Evolutionary conservation across 2,113 vertebrate species (phyloP), one percentile per base, ranked within the genome.

Genomic region (Taxidea taxus): DNA sequence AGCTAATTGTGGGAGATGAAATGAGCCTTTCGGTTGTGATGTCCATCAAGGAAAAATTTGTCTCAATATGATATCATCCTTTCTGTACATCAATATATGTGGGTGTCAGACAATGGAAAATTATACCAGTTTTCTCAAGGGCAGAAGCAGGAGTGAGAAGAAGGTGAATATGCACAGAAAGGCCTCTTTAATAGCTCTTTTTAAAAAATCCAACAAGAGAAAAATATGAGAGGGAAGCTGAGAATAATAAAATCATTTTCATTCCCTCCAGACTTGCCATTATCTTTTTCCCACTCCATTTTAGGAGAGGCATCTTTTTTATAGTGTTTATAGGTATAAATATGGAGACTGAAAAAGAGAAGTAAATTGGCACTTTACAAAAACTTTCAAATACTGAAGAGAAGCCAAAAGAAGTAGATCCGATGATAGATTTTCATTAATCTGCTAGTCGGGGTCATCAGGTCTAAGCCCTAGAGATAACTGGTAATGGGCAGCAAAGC

Each of bases 241-340:
- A 94, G 54, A 95, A 96, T 87, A 94, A 97, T 95, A 56, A 88
- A 97, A 94, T 80, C 5, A 66, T 95, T 96, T 95, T 92, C 81
- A 96, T 93, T 93, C 87, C 42, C 23, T 89, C 51, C 20, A 91
- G 64, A 58, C 14, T 70, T 93, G 4, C 82, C 51, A 60, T 95
- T 92, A 90, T 91, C 54, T 39, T 80, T 56, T n/a, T 58, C 87
- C 92, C 95, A 18, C 25, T 94, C 72, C 20, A 60, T 89, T 96
- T 95, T 51, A 70, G 75, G 81, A 93, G 44, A 95, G 31, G 64
- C 47, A 95, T 93, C 82, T 37, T 62, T 87, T 58, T 25, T 86
- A 21, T 78, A 31, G 94, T 62, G 74, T 84, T 96, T 93, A 83
- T 91, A 42, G 62, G 2, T 75, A 84, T 4, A 60, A 80, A 96